Conservation (phyloP, 2,797 vertebrate species). For the Pseudocheirus occidentalis region DNA sequence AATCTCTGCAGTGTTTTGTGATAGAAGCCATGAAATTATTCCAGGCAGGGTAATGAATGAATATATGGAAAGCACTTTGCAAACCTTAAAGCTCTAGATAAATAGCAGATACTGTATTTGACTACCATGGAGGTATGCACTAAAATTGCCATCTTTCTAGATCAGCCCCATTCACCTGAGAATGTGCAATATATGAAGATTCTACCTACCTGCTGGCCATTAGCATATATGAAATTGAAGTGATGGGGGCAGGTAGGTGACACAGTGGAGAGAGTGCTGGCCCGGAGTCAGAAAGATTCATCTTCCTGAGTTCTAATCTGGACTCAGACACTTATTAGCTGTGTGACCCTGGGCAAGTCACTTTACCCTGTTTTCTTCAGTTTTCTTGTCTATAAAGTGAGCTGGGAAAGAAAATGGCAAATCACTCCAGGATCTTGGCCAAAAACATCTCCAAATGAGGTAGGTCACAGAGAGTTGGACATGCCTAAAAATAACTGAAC, state of each 20-base stretch:
- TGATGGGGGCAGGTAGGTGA: background rate
- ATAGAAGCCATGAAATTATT: background rate
- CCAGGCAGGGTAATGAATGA: background rate
- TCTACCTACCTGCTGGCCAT: background rate
- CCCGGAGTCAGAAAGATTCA: background rate
- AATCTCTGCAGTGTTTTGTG: background rate
- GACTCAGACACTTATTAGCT: background rate
- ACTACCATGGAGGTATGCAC: background rate
- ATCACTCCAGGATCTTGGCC: background rate
- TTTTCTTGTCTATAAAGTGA: background rate
- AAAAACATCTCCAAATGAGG: background rate
- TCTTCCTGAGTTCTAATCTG: background rate
- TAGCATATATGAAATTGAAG: background rate
- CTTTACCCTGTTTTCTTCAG: background rate
- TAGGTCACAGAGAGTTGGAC: background rate
- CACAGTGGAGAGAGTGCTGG: background rate
- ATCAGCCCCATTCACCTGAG: background rate
- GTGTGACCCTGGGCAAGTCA: background rate
- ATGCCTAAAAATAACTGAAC: background rate
- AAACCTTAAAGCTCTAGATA: background rate
- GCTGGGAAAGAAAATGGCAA: background rate
- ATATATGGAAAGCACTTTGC: background rate
- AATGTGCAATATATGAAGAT: background rate
- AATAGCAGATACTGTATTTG: background rate
- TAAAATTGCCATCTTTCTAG: background rate